These are phyloP conservation scores for Microtus obscurus DNA, from an alignment of 2,797 vertebrate genomes.

Conservation along the genomic window DNA sequence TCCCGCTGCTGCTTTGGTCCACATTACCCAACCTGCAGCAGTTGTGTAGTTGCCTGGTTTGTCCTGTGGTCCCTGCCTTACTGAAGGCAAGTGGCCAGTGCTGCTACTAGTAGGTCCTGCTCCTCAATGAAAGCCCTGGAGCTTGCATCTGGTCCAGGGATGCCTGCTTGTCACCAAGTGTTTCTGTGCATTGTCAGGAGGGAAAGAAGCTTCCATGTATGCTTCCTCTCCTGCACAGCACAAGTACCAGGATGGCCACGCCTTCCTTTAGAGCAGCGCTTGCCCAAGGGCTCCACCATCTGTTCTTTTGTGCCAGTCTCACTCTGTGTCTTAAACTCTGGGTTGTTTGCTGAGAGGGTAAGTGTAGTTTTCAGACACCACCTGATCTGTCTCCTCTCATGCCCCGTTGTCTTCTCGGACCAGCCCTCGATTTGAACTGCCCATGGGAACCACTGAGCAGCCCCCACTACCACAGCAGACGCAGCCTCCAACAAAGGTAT, in stretches of 20 bases:
- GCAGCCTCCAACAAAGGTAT: constrained; percentile 95
- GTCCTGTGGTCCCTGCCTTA: neutral
- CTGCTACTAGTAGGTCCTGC: neutral
- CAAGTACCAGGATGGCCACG: neutral
- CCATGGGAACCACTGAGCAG: constrained; percentile 97
- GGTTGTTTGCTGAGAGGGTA: neutral
- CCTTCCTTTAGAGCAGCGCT: neutral
- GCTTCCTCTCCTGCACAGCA: neutral
- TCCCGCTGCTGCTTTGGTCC: neutral
- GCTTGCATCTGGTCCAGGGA: neutral
- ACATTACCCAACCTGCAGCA: neutral
- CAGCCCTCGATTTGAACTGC: constrained; percentile 99
- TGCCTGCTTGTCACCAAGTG: neutral
- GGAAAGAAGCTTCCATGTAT: neutral
- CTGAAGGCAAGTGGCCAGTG: neutral
- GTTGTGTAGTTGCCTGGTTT: neutral
- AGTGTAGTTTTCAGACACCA: neutral
- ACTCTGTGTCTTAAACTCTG: rapidly evolving
- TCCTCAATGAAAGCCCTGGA: neutral
- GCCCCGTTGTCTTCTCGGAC: constrained; percentile 60
- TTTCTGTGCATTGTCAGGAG: neutral
- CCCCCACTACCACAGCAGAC: constrained; percentile 95
- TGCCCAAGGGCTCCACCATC: rapidly evolving
- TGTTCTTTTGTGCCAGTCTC: neutral
- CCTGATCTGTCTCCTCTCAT: constrained; percentile 49